Conservation (phyloP, 1,140 invertebrate genomes). For the Drosophila parabipectinata region DNA sequence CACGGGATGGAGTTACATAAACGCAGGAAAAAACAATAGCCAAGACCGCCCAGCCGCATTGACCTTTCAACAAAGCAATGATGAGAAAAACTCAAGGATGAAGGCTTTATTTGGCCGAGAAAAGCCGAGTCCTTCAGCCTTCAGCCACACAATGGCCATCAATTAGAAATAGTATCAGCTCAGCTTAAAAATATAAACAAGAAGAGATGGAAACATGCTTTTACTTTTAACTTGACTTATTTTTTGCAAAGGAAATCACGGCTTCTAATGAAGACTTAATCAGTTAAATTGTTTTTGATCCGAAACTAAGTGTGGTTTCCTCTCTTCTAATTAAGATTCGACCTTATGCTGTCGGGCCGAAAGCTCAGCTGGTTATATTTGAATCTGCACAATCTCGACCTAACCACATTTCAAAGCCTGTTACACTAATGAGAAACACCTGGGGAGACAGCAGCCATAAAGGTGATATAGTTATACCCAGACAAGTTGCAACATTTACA, state of each 20-base stretch:
- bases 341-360: constrained; percentile 27
- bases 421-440: constrained; percentile 70
- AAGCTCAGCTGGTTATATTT: constrained; percentile 46
- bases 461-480: constrained; percentile 38
- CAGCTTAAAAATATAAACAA: background rate
- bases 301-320: background rate
- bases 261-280: background rate
- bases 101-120: constrained; percentile 22
- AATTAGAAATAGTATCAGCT: constrained; percentile 12
- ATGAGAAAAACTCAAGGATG: constrained; percentile 22
- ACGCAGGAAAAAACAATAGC: constrained; percentile 16
- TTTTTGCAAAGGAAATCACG: background rate
- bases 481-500: constrained; percentile 62
- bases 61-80: constrained; percentile 35
- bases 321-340: constrained; percentile 26
- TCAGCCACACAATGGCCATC: constrained; percentile 28
- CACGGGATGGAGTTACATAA: constrained; percentile 41
- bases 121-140: constrained; percentile 1
- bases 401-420: constrained; percentile 42
- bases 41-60: constrained; percentile 30
- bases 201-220: background rate
- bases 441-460: constrained; percentile 32
- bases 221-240: background rate
- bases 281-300: background rate
- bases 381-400: constrained; percentile 30